Conservation (phyloP, 2,113 vertebrate species). For the Oryzias curvinotus region DNA sequence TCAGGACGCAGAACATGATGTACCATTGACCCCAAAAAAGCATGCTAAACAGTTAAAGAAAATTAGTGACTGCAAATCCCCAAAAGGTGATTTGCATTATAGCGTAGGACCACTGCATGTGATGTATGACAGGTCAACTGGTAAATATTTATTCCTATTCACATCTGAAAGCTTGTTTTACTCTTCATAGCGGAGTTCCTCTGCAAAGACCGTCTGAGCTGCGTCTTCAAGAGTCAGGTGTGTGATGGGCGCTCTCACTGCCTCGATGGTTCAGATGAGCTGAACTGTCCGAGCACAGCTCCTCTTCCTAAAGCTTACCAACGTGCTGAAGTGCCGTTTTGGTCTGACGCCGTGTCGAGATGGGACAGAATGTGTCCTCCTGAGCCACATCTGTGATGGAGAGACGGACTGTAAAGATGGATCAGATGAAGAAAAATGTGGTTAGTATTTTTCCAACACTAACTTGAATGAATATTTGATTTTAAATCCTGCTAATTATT, state of each 20-base stretch:
- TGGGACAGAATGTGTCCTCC: constrained; percentile 71
- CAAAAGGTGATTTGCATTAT: too few species aligned
- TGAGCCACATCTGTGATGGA: constrained; percentile 81
- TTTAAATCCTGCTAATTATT: not conserved
- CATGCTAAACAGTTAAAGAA: too few species aligned
- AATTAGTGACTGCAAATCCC: too few species aligned
- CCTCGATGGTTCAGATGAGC: constrained; percentile 82
- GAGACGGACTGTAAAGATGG: constrained; percentile 82
- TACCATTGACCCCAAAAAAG: too few species aligned
- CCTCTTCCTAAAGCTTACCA: not conserved
- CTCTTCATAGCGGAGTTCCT: not conserved
- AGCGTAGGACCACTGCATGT: too few species aligned
- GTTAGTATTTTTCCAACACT: too few species aligned
- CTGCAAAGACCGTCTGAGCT: constrained; percentile 57
- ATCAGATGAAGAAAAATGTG: constrained; percentile 76
- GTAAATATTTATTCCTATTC: too few species aligned
- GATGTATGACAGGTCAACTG: too few species aligned
- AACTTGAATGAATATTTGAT: too few species aligned
- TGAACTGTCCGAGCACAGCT: constrained; percentile 53
- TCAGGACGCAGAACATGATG: too few species aligned
- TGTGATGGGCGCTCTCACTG: constrained; percentile 85
- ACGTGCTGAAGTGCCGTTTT: constrained; percentile 52
- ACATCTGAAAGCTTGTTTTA: too few species aligned
- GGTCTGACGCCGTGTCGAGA: constrained; percentile 70
- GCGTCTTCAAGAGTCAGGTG: constrained; percentile 60